Percentiles rank a stretch among this genome's conserved stretches.
These are phyloP conservation scores for Oscheius sp. DNA, from an alignment of 2,888 invertebrate genomes.

Conservation along the genomic window DNA sequence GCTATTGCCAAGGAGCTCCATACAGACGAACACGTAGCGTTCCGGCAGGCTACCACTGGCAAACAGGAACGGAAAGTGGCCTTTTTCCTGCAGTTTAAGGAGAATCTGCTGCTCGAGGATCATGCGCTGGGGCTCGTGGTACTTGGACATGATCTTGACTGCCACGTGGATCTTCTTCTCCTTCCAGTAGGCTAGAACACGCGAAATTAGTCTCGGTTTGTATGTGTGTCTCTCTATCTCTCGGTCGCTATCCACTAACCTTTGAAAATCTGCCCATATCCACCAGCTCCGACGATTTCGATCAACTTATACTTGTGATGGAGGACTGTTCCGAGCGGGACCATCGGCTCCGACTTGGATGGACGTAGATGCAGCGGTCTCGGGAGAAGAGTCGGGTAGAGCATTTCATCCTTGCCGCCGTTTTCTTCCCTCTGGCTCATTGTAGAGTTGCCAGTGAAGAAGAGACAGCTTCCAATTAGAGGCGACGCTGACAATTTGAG, in stretches of 20 bases:
- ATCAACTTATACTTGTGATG: conserved; percentile 8
- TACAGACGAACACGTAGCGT: conserved; percentile 28
- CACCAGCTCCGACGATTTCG: conserved; percentile 34
- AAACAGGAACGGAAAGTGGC: conserved; percentile 8
- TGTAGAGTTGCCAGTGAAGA: no score
- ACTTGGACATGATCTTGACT: conserved; percentile 20
- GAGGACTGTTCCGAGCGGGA: conserved; percentile 9
- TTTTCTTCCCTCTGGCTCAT: no score
- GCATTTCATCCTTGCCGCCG: no score
- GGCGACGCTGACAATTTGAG: no score
- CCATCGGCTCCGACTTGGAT: conserved; percentile 22
- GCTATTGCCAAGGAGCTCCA: conserved; percentile 36
- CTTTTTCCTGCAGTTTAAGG: conserved; percentile 17
- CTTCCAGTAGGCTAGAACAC: background rate
- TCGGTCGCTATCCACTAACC: no score
- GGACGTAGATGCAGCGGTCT: no score
- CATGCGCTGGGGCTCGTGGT: conserved; percentile 31
- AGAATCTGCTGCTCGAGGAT: conserved; percentile 36
- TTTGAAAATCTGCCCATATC: conserved; percentile 36
- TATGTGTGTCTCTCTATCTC: no score
- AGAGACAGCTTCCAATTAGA: no score
- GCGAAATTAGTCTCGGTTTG: no score
- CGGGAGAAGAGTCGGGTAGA: no score
- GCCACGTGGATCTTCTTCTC: conserved; percentile 28
- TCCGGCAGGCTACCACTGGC: no score